Conservation (phyloP, 1,140 invertebrate species). For the Lamellibrachia luymesi region DNA sequence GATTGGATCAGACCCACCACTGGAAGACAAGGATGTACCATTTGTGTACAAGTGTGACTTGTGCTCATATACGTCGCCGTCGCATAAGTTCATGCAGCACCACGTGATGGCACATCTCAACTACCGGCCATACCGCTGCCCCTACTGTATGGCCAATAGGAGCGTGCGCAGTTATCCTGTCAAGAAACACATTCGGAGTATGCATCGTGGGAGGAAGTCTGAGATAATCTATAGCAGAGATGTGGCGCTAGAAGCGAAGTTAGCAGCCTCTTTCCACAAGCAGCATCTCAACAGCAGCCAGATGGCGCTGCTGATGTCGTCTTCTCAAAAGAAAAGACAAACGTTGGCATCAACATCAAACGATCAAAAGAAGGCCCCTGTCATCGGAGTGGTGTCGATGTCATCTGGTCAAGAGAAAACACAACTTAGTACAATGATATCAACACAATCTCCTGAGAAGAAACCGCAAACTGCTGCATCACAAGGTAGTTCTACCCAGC, state of each 20-base stretch:
- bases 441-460: background rate
- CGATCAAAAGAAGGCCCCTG: background rate
- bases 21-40: background rate
- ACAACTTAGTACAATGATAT: background rate
- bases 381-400: background rate
- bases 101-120: conserved; percentile 26
- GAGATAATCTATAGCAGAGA: background rate
- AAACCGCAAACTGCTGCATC: background rate
- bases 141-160: conserved; percentile 19
- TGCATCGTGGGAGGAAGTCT: conserved; percentile 19
- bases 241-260: conserved; percentile 17
- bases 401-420: background rate
- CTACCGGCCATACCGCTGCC: conserved; percentile 26
- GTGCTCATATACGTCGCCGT: background rate
- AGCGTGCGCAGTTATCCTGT: conserved; percentile 22
- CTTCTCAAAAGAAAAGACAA: background rate
- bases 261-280: background rate
- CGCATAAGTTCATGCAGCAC: conserved; percentile 16
- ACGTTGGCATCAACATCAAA: background rate
- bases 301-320: background rate
- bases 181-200: conserved; percentile 23
- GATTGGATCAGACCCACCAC: background rate
- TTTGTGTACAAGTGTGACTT: background rate
- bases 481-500: background rate
- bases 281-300: background rate